Conservation (phyloP, 2,113 vertebrate species). For the Rhabdomys dilectus region DNA sequence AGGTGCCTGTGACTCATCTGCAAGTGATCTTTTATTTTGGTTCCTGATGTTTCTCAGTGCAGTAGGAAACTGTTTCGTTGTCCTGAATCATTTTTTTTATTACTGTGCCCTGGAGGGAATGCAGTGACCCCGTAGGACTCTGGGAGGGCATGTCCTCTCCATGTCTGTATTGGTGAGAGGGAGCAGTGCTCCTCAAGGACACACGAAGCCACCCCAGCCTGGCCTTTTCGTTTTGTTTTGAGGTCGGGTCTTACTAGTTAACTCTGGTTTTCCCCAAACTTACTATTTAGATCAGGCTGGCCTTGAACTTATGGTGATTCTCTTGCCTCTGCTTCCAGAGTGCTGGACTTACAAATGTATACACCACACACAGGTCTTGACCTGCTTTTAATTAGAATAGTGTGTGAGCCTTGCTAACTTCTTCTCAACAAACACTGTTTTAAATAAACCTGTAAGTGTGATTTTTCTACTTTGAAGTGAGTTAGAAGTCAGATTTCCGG, state of each 20-base stretch:
- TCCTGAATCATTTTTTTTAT: background rate
- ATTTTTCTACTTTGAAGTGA: background rate
- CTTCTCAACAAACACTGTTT: background rate
- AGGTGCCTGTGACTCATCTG: background rate
- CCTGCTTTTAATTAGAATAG: background rate
- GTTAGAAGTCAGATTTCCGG: background rate
- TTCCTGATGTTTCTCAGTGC: slow-evolving; percentile 21
- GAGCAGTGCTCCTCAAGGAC: background rate
- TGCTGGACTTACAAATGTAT: background rate
- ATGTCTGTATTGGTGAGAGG: background rate
- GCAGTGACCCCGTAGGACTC: background rate
- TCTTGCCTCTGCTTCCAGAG: background rate
- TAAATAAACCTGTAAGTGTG: background rate
- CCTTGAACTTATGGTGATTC: background rate
- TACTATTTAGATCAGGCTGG: background rate
- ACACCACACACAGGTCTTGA: background rate
- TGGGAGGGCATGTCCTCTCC: background rate
- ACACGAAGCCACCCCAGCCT: no score
- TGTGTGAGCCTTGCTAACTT: background rate
- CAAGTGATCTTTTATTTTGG: background rate
- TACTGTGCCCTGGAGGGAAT: background rate
- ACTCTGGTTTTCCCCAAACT: background rate
- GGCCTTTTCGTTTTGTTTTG: background rate
- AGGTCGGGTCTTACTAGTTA: background rate
- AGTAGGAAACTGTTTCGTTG: background rate